Conservation (phyloP, 2,113 vertebrate genomes). For the Ceyx melanurus region DNA sequence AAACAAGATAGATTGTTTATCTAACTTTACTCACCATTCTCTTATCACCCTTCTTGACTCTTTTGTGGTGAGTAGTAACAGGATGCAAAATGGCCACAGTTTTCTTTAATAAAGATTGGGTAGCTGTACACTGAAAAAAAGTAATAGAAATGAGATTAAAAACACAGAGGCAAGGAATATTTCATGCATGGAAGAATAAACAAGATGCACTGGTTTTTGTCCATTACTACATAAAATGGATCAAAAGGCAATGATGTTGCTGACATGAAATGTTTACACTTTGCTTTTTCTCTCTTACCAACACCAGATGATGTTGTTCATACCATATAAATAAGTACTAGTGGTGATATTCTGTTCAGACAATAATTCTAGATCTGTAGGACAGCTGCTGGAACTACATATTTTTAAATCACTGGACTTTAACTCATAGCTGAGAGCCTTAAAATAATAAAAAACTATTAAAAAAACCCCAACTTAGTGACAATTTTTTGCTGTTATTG, state of each 20-base stretch:
- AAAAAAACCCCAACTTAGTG: background rate
- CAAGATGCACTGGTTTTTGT: rapidly evolving
- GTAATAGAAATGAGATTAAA: background rate
- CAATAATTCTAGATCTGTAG: background rate
- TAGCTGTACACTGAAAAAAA: background rate
- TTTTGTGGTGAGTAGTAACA: background rate
- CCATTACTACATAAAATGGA: background rate
- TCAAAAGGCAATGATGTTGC: background rate
- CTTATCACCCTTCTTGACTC: background rate
- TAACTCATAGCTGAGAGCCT: background rate
- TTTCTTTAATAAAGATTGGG: background rate
- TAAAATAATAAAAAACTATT: background rate
- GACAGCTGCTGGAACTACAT: background rate
- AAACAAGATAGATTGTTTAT: background rate
- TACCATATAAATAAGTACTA: background rate
- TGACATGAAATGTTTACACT: background rate
- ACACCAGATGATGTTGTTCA: background rate
- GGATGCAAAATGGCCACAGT: background rate
- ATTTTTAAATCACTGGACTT: background rate
- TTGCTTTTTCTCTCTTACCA: background rate
- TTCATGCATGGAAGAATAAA: background rate
- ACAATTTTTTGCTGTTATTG: background rate
- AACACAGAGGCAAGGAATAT: background rate
- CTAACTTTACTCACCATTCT: constrained; percentile 43
- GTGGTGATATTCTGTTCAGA: background rate